phyloP scores from a whole-genome alignment of 2,888 invertebrate species.

The Limnephilus marmoratus region DNA sequence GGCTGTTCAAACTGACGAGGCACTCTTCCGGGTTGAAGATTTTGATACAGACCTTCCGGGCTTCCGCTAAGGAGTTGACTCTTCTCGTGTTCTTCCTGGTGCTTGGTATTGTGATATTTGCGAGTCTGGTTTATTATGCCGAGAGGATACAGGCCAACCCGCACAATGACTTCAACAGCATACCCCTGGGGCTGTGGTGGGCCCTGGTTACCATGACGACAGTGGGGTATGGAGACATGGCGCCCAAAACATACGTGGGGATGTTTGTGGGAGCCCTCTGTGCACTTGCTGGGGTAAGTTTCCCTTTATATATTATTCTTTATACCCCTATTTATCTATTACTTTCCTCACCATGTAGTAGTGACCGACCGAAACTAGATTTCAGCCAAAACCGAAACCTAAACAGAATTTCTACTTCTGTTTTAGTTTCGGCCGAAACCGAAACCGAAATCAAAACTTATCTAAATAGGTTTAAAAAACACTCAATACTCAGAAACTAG shows the following conservation, averaged over 20 bases:
- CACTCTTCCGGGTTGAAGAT: slow-evolving; percentile 99
- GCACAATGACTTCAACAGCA: slow-evolving; percentile 98
- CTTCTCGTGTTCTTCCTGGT: slow-evolving; percentile 98
- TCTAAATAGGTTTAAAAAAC: too few relatives aligned
- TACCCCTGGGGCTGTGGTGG: slow-evolving; percentile 99
- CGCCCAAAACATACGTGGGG: slow-evolving; percentile 97
- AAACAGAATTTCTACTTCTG: too few relatives aligned
- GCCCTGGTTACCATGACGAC: slow-evolving; percentile 99
- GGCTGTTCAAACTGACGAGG: slow-evolving; percentile 96
- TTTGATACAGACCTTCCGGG: slow-evolving; percentile 97
- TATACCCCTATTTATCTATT: background rate
- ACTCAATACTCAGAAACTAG: too few relatives aligned
- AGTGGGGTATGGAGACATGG: slow-evolving; percentile 99
- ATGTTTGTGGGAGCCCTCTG: slow-evolving; percentile 99
- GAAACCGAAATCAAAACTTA: too few relatives aligned
- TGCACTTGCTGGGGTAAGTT: slow-evolving; percentile 95
- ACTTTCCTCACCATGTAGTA: background rate
- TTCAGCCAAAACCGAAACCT: too few relatives aligned
- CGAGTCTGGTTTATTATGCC: slow-evolving; percentile 98
- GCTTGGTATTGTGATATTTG: slow-evolving; percentile 98
- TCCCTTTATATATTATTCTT: background rate
- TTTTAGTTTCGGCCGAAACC: too few relatives aligned
- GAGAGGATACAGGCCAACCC: slow-evolving; percentile 97
- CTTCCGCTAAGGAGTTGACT: slow-evolving; percentile 97
- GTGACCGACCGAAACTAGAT: too few relatives aligned